Conservation (phyloP, 2,888 invertebrate genomes). For the Ariolimax columbianus region DNA sequence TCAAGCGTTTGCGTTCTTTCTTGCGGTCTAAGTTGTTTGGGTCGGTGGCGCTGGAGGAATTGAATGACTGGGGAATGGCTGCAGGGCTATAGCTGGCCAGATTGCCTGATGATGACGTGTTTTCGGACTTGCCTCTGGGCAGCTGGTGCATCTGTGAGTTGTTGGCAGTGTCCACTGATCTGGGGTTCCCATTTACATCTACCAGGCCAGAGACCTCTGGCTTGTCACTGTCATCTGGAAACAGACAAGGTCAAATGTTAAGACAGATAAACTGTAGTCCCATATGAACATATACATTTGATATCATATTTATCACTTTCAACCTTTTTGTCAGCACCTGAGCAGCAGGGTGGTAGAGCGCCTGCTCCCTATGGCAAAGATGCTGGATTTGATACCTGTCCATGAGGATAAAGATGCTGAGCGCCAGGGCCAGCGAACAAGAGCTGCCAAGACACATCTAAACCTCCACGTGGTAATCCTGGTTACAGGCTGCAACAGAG, state of each 20-base stretch:
- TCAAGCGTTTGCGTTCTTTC: conserved; percentile 12
- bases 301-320: no score
- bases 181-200: conserved; percentile 72
- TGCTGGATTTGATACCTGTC: no score
- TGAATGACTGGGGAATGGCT: background rate
- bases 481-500: no score
- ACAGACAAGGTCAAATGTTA: background rate
- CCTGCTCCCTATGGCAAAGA: no score
- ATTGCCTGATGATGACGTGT: conserved; percentile 9
- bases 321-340: no score
- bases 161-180: conserved; percentile 45
- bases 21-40: background rate
- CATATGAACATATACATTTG: no score
- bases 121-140: conserved; percentile 51
- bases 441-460: no score
- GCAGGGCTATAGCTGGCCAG: conserved; percentile 2
- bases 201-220: conserved; percentile 18
- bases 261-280: no score
- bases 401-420: no score
- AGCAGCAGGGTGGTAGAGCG: no score
- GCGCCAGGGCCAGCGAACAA: no score
- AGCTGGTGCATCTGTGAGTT: conserved; percentile 69
- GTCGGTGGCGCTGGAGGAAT: conserved; percentile 20
- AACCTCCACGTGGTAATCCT: no score
- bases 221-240: conserved; percentile 52